Evolutionary conservation across 2,888 invertebrate genomes (phyloP), one percentile per base, ranked within the genome.

Genomic region (Octodonta nipae): DNA sequence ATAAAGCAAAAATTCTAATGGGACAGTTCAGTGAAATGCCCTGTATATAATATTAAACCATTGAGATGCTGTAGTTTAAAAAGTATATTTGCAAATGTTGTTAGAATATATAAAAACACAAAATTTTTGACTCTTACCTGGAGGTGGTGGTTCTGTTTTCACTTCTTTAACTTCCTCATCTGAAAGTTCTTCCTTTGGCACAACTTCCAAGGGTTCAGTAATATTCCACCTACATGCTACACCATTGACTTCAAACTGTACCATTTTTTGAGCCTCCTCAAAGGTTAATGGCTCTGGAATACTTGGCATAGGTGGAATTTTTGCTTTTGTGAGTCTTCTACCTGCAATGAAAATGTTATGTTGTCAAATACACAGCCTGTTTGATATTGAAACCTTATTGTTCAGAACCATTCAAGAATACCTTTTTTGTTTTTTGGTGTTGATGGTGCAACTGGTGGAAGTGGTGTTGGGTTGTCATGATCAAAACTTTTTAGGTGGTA

Each of bases 241-340:
- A 6, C 84, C 84, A 56, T 85, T 80, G n/a, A 86, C 69, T 53
- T 88, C 85, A 52, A 88, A 81, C 56, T 86, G 85, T 0, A 89
- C 84, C 42, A 82, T 74, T 63, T 81, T 79, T 55, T 86, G 85
- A 2, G 83, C 78, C 54, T 87, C 86, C 15, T 84, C 82, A 54
- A 82, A 86, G 8, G 82, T 80, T 30, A 88, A 64, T 8, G 78
- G 78, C 54, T 82, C 81, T 46, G 75, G 71, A 2, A 70, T 67
- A 6, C 67, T 67, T 36, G 67, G 64, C 37, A 68, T 66, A 0
- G 60, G 54, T 6, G 34, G 39, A 5, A 36, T 24, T 16, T 41
- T 41, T 1, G 36, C 58, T 28, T 59, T 61, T 8, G 45, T 37
- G 27, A 38, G 27, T 41, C 49, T 46, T 34, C 47, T 42, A 42